Conservation (phyloP, 2,888 invertebrate species). For the Lottia scabra region DNA sequence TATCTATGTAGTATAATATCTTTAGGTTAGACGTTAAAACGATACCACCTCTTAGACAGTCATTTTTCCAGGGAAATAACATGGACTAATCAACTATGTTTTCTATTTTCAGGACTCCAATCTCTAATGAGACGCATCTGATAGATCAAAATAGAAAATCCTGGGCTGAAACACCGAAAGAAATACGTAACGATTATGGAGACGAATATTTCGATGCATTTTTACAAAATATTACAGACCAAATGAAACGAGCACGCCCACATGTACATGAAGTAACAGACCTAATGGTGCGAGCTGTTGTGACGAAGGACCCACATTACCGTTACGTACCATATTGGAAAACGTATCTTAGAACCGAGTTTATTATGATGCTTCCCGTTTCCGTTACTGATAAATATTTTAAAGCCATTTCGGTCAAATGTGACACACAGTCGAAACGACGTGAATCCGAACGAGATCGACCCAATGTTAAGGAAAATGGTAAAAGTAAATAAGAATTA, state of each 20-base stretch:
- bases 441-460: slow-evolving; percentile 13
- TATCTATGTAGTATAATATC: no score
- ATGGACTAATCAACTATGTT: no score
- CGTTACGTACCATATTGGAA: slow-evolving; percentile 59
- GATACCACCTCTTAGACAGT: no score
- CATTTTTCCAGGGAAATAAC: neutral
- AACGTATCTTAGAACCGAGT: slow-evolving; percentile 47
- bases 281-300: slow-evolving; percentile 55
- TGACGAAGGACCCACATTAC: slow-evolving; percentile 39
- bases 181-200: slow-evolving; percentile 58
- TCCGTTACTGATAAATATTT: slow-evolving; percentile 52
- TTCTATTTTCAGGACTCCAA: slow-evolving; percentile 49
- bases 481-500: neutral
- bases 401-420: slow-evolving; percentile 20
- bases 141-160: slow-evolving; percentile 52
- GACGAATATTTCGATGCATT: slow-evolving; percentile 63
- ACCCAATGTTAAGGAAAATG: slow-evolving; percentile 7
- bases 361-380: slow-evolving; percentile 50
- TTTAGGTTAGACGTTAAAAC: no score
- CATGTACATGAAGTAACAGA: slow-evolving; percentile 56
- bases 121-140: slow-evolving; percentile 45
- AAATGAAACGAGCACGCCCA: slow-evolving; percentile 53
- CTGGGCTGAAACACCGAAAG: slow-evolving; percentile 62
- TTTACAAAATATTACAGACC: slow-evolving; percentile 46
- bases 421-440: slow-evolving; percentile 12